These are phyloP conservation scores for Hyposoter dolosus DNA, from an alignment of 2,888 invertebrate genomes.

Conservation along the genomic window DNA sequence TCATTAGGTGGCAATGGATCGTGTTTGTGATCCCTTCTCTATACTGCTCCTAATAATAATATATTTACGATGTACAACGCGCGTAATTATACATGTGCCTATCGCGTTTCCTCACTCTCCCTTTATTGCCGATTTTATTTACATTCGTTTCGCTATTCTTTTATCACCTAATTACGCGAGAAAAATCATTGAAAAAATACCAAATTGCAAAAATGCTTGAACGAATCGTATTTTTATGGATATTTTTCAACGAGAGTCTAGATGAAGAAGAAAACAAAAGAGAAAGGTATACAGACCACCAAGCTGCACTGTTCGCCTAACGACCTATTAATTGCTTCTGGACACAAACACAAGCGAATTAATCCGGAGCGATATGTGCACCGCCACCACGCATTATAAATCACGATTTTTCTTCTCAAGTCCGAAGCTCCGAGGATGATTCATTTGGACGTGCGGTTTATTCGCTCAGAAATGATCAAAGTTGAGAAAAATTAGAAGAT, in stretches of 20 bases:
- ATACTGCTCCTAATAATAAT: constrained; percentile 19
- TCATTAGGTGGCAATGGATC: constrained; percentile 31
- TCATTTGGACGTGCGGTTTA: neutral
- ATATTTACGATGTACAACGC: neutral
- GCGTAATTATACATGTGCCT: constrained; percentile 5
- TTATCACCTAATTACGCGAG: constrained; percentile 38
- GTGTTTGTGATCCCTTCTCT: neutral
- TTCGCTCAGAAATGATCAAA: neutral
- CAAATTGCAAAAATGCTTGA: constrained; percentile 21
- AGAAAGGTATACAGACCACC: constrained; percentile 35
- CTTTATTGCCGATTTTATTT: constrained; percentile 4
- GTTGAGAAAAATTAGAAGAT: neutral
- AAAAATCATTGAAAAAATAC: constrained; percentile 7
- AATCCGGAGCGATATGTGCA: neutral
- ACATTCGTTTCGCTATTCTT: constrained; percentile 15
- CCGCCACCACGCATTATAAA: neutral
- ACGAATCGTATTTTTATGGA: constrained; percentile 33
- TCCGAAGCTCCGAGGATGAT: neutral
- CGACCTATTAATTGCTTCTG: constrained; percentile 53
- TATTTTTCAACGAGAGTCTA: neutral
- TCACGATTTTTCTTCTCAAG: neutral
- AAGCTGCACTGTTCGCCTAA: constrained; percentile 46
- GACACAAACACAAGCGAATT: constrained; percentile 9
- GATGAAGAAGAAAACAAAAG: neutral
- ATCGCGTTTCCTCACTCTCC: neutral